Evolutionary conservation across 1,140 invertebrate species (phyloP).

Genomic region (Palaemon carinicauda): DNA sequence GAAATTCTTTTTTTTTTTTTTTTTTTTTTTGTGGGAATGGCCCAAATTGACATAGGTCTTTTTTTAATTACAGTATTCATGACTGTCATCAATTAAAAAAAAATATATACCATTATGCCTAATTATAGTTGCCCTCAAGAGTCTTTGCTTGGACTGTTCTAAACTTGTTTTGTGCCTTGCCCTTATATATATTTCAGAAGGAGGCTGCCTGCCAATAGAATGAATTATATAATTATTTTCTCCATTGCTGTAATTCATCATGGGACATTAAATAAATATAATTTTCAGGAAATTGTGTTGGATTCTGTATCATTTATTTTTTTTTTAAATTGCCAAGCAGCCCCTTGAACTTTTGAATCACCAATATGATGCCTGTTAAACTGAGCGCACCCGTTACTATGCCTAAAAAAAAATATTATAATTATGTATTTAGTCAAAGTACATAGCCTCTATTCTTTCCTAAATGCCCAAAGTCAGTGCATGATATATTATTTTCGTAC

Average conservation of each 20-base stretch:
- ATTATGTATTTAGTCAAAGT: slow-evolving; percentile 1
- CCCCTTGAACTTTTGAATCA: slow-evolving; percentile 35
- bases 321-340: slow-evolving; percentile 11
- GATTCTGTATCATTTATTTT: neutral
- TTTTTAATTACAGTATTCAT: too few species aligned
- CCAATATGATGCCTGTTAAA: slow-evolving; percentile 39
- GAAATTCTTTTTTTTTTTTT: too few species aligned
- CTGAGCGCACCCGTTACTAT: slow-evolving; percentile 35
- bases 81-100: too few species aligned
- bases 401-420: slow-evolving; percentile 25
- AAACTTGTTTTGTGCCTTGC: slow-evolving; percentile 46
- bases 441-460: slow-evolving; percentile 38
- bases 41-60: too few species aligned
- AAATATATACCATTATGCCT: neutral
- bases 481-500: slow-evolving; percentile 43
- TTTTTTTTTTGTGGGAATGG: too few species aligned
- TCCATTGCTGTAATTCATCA: too few species aligned
- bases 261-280: neutral
- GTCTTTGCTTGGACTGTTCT: slow-evolving; percentile 36
- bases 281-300: neutral
- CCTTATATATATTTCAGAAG: slow-evolving; percentile 23
- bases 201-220: slow-evolving; percentile 33
- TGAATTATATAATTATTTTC: neutral
- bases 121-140: neutral
- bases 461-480: slow-evolving; percentile 25